phyloP scores from a whole-genome alignment of 2,113 vertebrate genomes.

The Microcebus tavaratra region DNA sequence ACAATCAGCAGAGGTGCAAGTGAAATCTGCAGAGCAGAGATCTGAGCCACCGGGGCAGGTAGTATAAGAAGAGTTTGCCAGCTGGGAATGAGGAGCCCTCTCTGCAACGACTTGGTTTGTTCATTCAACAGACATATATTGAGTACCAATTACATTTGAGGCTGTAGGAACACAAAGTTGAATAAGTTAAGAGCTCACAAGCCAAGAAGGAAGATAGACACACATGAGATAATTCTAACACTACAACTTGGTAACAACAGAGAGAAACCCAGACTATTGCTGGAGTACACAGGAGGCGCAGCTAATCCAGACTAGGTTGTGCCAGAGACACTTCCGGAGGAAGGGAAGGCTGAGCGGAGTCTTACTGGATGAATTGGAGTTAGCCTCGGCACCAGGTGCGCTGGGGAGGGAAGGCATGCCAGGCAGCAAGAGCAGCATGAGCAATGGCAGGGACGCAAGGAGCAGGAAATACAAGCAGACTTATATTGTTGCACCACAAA shows the following conservation, averaged over 20 bases:
- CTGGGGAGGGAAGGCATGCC: not conserved
- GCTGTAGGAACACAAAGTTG: not conserved
- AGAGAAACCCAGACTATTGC: not conserved
- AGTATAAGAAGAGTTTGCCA: not conserved
- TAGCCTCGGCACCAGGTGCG: not conserved
- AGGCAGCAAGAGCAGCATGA: not conserved
- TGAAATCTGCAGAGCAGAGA: not conserved
- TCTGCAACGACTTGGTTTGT: not conserved
- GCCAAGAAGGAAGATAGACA: not conserved
- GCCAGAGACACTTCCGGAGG: not conserved
- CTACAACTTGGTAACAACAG: not conserved
- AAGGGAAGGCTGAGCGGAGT: not conserved
- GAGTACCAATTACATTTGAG: not conserved
- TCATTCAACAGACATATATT: not conserved
- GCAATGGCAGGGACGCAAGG: not conserved
- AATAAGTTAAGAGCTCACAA: not conserved
- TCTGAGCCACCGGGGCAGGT: not conserved
- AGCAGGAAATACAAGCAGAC: not conserved
- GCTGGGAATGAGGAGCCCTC: not conserved
- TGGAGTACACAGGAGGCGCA: not conserved
- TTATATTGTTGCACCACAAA: not conserved
- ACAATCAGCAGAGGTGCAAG: not conserved
- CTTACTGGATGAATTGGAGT: not conserved
- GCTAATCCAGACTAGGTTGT: not conserved
- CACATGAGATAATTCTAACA: not conserved